Evolutionary conservation across 1,140 invertebrate genomes (phyloP), one percentile per base, ranked within the genome.

Genomic region (Neocloeon triangulifer): DNA sequence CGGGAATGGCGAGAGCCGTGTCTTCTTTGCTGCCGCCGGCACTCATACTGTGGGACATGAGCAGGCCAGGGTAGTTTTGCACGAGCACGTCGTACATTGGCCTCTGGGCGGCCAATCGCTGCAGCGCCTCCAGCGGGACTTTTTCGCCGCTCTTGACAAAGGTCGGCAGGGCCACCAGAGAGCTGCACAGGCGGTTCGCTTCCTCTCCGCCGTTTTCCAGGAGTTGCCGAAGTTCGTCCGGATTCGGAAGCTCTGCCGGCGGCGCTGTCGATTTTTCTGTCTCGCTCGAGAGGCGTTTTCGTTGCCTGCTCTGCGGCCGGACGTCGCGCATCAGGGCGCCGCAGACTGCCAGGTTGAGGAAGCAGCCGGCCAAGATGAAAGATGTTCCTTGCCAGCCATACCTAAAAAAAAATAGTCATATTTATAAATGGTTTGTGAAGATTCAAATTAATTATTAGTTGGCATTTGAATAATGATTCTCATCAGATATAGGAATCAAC

Each of bases 261-360:
- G 10, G 15, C 19, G 27, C 19, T 29, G 27, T 18, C 27, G 27
- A 8, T 14, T 16, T 9, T 18, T 29, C 2, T 18, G 10, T 13
- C 9, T 29, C 27, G 10, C 19, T 3, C 15, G 27, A 14, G 27
- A 17, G 22, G 8, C 22, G 8, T 23, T 23, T 16, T 16, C 13
- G 14, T 29, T 29, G 13, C 2, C 9, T 7, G 8, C 27, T 10
- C 2, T 14, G 27, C n/a, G 14, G 27, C 3, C 14, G 27, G 12
- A 84, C 53, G 43, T 86, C 80, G 31, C 75, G 53, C 70, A 86
- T 85, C 4, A 88, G 50, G 19, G 72, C 63, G 0, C 84, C 86
- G 49, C 81, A 92, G 0, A 86, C 76, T 16, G 73, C 71, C 42
- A 91, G 66, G 50, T 88, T 85, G 2, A 91, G 55, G 43, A 88